phyloP scores from a whole-genome alignment of 2,797 vertebrate species.

The Epinephelus awoara region DNA sequence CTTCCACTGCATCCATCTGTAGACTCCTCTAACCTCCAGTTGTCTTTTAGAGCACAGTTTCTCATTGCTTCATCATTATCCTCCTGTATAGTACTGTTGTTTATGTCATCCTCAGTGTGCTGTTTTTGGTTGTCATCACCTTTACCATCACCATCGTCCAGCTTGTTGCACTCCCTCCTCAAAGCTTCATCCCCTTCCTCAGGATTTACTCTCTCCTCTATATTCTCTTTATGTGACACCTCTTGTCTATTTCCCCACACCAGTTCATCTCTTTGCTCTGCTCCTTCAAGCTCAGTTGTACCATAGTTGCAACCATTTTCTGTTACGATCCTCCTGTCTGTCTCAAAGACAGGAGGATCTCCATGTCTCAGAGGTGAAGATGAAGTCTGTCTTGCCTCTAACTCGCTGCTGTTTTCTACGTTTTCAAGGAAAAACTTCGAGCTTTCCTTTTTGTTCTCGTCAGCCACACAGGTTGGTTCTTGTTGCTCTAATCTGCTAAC shows the following conservation, averaged over 20 bases:
- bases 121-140: neutral
- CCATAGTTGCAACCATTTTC: neutral
- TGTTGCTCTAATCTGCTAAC: neutral
- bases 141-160: neutral
- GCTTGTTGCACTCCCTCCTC: neutral
- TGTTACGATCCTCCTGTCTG: neutral
- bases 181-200: neutral
- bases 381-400: conserved; percentile 18
- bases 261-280: conserved; percentile 11
- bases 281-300: neutral
- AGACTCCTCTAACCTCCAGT: conserved; percentile 22
- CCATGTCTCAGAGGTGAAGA: neutral
- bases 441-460: conserved; percentile 9
- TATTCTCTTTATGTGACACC: conserved; percentile 1
- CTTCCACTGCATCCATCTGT: neutral
- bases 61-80: neutral
- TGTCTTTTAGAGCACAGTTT: neutral
- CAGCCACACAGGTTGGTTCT: neutral
- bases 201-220: conserved; percentile 2
- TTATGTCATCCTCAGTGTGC: neutral
- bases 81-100: neutral
- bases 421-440: conserved; percentile 9
- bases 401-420: neutral
- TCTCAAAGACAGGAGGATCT: conserved; percentile 14
- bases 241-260: conserved; percentile 3